Base-by-base conservation (phyloP, 2,113 vertebrate species). In the Orientallactaga bullata region DNA sequence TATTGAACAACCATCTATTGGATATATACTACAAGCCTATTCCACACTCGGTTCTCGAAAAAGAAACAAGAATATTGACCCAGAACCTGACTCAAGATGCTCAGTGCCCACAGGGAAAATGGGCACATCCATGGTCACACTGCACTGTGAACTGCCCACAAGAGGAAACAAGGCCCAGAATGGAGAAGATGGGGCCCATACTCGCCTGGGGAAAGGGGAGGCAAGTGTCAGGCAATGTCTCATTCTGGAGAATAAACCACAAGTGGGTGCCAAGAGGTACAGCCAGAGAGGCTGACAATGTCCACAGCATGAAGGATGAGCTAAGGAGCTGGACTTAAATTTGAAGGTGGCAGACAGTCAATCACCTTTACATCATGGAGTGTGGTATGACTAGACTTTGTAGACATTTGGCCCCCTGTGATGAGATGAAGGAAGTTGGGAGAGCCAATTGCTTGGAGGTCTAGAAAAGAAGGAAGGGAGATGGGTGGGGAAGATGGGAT, bases 141-240 rank as follows among this genome's bases (percentile, higher is more conserved):
- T 3, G 4, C 0, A 13, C 24, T 2, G 1, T 3, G 1, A 30
- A 5, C 3, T 32, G 15, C 20, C 77, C 11, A 0, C 0, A 3
- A 26, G 37, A n/a, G 58, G 30, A 76, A 7, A 47, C 30, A 15
- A 0, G 3, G 21, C 58, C 4, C 0, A 1, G 35, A 26, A 2
- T n/a, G 18, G 3, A 2, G 37, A 61, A 26, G 11, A 72, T 3
- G 1, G 7, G 17, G 7, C 5, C 32, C 42, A 51, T 3, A 39
- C 0, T 30, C 1, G 37, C 51, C 55, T 72, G 30, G 28, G 35
- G 23, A 20, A 30, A 23, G 24, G 1, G 30, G 15, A 76, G 17
- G 63, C 47, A 3, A 35, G 5, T 16, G 13, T 2, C 66, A 23
- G 13, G 42, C 18, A 65, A 26, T 9, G 2, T 39, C 47, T 4